These are phyloP conservation scores for Scleropages formosus DNA, from an alignment of 2,797 vertebrate genomes.

Conservation along the genomic window DNA sequence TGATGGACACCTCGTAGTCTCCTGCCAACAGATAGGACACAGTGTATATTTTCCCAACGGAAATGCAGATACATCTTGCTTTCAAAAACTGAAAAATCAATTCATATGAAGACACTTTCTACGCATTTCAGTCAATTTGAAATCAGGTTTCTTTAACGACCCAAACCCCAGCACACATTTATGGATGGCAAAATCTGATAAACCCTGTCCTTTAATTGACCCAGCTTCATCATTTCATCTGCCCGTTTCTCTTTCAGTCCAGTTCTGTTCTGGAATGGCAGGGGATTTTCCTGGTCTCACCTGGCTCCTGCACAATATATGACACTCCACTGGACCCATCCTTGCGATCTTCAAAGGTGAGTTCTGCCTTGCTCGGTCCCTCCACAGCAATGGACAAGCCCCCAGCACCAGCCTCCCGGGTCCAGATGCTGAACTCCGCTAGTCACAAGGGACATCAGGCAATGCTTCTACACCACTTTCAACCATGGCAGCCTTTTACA, in stretches of 20 bases:
- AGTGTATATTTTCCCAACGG: too few species aligned
- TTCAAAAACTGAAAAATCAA: too few species aligned
- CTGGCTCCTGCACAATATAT: constrained; percentile 72
- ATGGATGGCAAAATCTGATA: too few species aligned
- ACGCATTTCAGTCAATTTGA: too few species aligned
- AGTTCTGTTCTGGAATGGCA: too few species aligned
- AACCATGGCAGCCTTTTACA: not conserved
- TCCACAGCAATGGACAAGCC: constrained; percentile 72
- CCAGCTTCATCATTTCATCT: too few species aligned
- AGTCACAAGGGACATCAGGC: constrained; percentile 24
- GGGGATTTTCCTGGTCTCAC: constrained; percentile 48
- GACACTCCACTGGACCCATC: constrained; percentile 73
- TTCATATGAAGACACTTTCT: too few species aligned
- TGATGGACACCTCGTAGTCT: constrained; percentile 69
- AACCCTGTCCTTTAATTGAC: too few species aligned
- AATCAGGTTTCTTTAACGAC: too few species aligned
- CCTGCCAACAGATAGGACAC: constrained; percentile 47
- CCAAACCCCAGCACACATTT: too few species aligned
- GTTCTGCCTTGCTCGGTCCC: constrained; percentile 74
- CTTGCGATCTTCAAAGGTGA: constrained; percentile 72
- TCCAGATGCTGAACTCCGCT: constrained; percentile 78
- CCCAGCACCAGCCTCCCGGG: constrained; percentile 70
- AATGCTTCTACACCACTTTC: constrained; percentile 2
- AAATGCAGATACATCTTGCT: too few species aligned
- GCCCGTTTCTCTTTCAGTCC: too few species aligned